A percentile compares a stretch with the other conserved stretches of the same genome.
Conservation (phyloP, 2,888 invertebrate genomes). For the Panzeria rudis region DNA sequence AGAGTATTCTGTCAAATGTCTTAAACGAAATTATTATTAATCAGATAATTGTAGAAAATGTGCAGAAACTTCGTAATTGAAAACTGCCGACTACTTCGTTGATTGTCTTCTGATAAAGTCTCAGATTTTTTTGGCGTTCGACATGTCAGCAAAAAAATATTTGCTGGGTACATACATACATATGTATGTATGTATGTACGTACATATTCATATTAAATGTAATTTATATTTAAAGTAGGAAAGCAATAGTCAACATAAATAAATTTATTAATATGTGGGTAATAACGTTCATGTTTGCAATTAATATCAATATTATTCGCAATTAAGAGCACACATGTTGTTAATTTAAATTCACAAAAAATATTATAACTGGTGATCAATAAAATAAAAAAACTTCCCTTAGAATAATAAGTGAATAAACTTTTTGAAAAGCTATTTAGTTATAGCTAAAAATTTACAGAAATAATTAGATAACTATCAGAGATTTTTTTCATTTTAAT, state of each 20-base stretch:
- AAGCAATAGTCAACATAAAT: background rate
- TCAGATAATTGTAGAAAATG: too few species aligned
- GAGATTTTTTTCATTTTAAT: background rate
- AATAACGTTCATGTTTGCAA: background rate
- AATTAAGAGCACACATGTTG: slow-evolving; percentile 21
- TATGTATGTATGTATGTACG: background rate
- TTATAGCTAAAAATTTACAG: background rate
- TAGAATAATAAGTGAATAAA: background rate
- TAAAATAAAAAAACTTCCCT: slow-evolving; percentile 1
- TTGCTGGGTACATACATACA: too few species aligned
- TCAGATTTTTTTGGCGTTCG: too few species aligned
- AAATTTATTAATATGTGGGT: background rate
- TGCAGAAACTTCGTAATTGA: too few species aligned
- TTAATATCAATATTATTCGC: background rate
- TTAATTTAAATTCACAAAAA: background rate
- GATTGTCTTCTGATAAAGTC: too few species aligned
- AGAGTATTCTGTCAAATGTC: too few species aligned
- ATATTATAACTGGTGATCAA: slow-evolving; percentile 11
- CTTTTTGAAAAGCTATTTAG: background rate
- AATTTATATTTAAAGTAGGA: background rate
- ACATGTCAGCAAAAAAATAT: too few species aligned
- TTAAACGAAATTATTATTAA: too few species aligned
- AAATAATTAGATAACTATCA: background rate
- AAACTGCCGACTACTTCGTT: too few species aligned
- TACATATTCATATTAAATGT: background rate